These are phyloP conservation scores for Planiliza haematocheilus DNA, from an alignment of 2,113 vertebrate species.

Conservation along the genomic window DNA sequence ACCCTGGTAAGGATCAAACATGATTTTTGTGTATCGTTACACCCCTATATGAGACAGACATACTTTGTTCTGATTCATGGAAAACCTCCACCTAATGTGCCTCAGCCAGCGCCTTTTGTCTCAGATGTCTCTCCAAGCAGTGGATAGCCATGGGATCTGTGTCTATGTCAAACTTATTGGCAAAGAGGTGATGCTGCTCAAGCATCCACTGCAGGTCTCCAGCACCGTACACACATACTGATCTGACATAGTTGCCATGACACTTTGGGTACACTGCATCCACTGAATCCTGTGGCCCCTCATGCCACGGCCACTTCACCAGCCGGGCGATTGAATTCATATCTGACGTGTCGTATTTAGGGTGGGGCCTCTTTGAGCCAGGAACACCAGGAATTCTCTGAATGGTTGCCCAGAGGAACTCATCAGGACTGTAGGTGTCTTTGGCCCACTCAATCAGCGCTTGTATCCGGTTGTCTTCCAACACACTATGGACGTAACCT, in stretches of 20 bases:
- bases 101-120: conserved; percentile 78
- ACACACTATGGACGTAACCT: conserved; percentile 82
- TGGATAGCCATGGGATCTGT: conserved; percentile 85
- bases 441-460: conserved; percentile 88
- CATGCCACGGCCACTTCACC: conserved; percentile 90
- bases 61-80: neutral
- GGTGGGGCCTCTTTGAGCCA: conserved; percentile 81
- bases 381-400: conserved; percentile 89
- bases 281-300: conserved; percentile 79
- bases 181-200: conserved; percentile 89
- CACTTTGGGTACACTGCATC: conserved; percentile 88
- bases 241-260: conserved; percentile 84
- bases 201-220: conserved; percentile 90
- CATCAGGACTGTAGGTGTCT: conserved; percentile 92
- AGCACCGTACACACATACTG: conserved; percentile 88
- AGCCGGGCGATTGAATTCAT: conserved; percentile 86
- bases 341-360: conserved; percentile 88
- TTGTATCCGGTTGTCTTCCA: conserved; percentile 80
- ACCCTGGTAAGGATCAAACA: no score
- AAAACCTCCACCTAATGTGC: neutral
- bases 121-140: conserved; percentile 90
- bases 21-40: no score
- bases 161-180: conserved; percentile 91
- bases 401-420: conserved; percentile 92
- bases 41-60: no score